Base-by-base conservation (phyloP, 2,113 vertebrate genomes). In the Nycticorax nycticorax region DNA sequence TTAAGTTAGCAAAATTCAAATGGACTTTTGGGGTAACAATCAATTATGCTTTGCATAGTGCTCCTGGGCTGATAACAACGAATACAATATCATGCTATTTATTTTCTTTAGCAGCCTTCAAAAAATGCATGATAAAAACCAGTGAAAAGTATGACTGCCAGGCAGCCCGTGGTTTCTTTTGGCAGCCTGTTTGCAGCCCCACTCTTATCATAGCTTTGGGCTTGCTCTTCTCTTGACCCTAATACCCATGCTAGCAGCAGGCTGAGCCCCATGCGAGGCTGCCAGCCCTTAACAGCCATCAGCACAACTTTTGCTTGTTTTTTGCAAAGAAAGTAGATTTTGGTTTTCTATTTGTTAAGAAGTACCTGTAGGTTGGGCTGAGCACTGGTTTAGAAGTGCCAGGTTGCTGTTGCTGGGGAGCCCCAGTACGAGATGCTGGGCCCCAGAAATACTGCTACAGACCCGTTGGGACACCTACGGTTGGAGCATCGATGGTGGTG, bases 1-100 rank as follows among this genome's bases (percentile, higher is more conserved):
- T 93, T 96, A 96, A 95, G 41, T 75, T 77, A 85, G 45, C 76
- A 69, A 84, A 96, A 95, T 89, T 96, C 76, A 94, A 93, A 93
- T 85, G 17, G 84, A 81, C 85, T 89, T 77, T 85, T 69, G 64
- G 68, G 39, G 73, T 91, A 93, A 62, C 85, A 81, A 92, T 96
- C 92, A 97, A 43, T 94, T 96, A 92, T 71, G 47, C 48, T 84
- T 96, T 96, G 84, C 64, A 52, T 92, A 80, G 78, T 77, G 39
- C 66, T 97, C n/a, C 62, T 73, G 77, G 56, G 71, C 75, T 97
- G 88, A 77, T 88, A 93, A 79, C n/a, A 93, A 78, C 19, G 4
- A 93, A 50, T 59, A 39, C 19, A 77, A 7, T 73, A 92, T 30
- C 33, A 60, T 72, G 28, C 33, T 71, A 89, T 87, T 93, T 93